These are phyloP conservation scores for Palythoa heliodiscus DNA, from an alignment of 92 coral and sea anemone species.

Conservation along the genomic window DNA sequence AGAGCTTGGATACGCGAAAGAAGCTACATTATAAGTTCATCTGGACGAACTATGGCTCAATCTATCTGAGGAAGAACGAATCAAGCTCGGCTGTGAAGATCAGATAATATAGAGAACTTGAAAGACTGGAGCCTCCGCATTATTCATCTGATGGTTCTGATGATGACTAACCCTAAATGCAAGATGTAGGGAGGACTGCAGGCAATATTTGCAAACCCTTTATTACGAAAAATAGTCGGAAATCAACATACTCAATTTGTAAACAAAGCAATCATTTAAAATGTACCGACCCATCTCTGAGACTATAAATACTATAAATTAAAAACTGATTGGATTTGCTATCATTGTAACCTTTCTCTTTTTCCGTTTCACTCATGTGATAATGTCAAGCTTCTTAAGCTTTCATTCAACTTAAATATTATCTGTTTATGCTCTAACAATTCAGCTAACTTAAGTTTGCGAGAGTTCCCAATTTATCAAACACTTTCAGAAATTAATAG, in stretches of 20 bases:
- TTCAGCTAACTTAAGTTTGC: no score
- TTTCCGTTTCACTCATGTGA: no score
- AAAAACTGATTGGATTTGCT: no score
- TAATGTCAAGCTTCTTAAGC: no score
- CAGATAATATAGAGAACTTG: background rate
- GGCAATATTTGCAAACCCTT: background rate
- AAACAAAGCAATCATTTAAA: conserved; percentile 9
- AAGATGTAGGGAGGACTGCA: conserved; percentile 11
- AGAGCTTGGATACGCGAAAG: conserved; percentile 18
- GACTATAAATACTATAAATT: no score
- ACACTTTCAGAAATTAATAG: no score
- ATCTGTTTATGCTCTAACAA: no score
- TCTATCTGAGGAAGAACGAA: background rate
- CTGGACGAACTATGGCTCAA: conserved; percentile 15
- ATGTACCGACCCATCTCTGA: background rate
- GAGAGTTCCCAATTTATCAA: no score
- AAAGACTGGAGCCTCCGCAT: conserved; percentile 13
- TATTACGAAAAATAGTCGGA: conserved; percentile 15
- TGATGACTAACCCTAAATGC: conserved; percentile 4
- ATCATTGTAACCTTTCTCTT: no score
- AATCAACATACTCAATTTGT: conserved; percentile 16
- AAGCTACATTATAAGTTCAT: conserved; percentile 7
- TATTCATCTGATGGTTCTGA: background rate
- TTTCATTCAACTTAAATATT: no score
- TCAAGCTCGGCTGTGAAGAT: conserved; percentile 13